Conservation (phyloP, 1,140 invertebrate genomes). For the Orchestia grillus region DNA sequence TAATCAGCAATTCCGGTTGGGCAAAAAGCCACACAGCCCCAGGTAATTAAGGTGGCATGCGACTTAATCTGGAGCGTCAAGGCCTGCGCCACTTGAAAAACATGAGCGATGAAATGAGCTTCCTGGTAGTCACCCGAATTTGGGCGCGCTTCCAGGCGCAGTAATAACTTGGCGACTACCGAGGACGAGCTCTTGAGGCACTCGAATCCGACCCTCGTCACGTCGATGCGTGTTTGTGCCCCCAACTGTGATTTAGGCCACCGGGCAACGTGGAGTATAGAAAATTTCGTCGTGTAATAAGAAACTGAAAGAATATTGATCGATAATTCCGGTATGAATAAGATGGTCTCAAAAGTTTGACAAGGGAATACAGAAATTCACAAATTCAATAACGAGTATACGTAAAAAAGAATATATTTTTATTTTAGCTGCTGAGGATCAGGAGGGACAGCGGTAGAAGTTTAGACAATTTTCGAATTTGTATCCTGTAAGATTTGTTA, state of each 20-base stretch:
- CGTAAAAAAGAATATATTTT: too few species aligned
- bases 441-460: too few species aligned
- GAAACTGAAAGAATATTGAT: too few species aligned
- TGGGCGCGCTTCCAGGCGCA: background rate
- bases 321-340: too few species aligned
- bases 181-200: background rate
- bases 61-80: background rate
- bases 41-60: background rate
- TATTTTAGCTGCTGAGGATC: too few species aligned
- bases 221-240: background rate
- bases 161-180: background rate
- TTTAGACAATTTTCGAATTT: too few species aligned
- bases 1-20: background rate
- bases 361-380: too few species aligned
- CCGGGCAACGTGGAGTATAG: background rate
- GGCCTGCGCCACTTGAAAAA: background rate
- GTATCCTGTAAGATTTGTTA: too few species aligned
- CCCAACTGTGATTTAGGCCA: background rate
- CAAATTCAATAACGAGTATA: too few species aligned
- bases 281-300: background rate
- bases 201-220: background rate
- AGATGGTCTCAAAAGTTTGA: too few species aligned
- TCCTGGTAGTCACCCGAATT: background rate
- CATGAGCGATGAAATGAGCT: background rate
- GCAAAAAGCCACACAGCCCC: constrained; percentile 9